phyloP scores from a whole-genome alignment of 2,113 vertebrate species.

The Rhadina sibilatrix region DNA sequence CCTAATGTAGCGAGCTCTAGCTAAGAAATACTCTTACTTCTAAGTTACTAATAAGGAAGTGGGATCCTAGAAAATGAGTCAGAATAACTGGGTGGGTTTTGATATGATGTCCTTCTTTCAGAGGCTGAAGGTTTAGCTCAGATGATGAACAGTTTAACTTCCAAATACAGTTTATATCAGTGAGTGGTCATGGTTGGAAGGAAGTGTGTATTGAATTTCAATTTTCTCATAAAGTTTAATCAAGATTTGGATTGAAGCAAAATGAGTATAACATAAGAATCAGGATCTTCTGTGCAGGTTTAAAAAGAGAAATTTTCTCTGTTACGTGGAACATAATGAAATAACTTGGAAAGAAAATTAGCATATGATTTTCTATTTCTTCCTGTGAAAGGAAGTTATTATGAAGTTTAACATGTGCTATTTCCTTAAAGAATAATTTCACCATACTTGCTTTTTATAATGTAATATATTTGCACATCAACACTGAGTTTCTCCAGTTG shows the following conservation, averaged over 20 bases:
- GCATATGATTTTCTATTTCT: neutral
- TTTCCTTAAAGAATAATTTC: neutral
- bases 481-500: accelerated
- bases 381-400: neutral
- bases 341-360: conserved; percentile 2
- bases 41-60: neutral
- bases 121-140: neutral
- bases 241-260: neutral
- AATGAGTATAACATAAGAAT: neutral
- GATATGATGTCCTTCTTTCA: neutral
- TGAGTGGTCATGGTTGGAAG: neutral
- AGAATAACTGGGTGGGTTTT: neutral
- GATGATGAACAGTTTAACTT: neutral
- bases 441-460: neutral
- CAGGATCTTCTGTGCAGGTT: neutral
- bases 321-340: neutral
- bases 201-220: neutral
- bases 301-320: neutral
- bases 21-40: neutral
- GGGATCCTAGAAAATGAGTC: neutral
- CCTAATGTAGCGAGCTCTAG: neutral
- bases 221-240: conserved; percentile 3
- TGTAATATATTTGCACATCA: neutral
- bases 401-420: neutral
- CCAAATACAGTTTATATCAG: neutral